Base-by-base conservation (phyloP, 1,140 invertebrate species). In the Proctacanthus coquilletti region DNA sequence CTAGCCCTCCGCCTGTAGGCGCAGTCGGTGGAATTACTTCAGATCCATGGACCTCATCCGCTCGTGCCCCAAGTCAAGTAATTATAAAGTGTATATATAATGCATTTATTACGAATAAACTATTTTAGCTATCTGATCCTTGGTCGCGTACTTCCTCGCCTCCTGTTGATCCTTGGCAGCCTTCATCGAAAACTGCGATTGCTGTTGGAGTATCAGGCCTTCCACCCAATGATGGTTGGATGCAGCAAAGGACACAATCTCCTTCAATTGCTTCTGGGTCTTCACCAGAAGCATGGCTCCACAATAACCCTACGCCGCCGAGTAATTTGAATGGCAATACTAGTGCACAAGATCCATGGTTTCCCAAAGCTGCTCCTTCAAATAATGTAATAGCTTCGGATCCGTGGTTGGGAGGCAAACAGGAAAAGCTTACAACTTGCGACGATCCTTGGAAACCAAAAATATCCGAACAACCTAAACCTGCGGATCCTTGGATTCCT, bases 21-120 rank as follows among this genome's bases (percentile, higher is more conserved):
- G 52, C 52, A 41, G 54, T 48, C 27, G 54, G 50, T 37, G 51
- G 51, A 39, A 50, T 50, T 17, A 43, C 48, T 21, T 52, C 55
- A 38, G 80, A 83, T 61, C 79, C 81, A 9, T 84, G 81, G 81
- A 75, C 73, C 17, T 65, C 77, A 47, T 72, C 78, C 2, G 63
- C 68, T 15, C 50, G 69, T 27, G 64, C 68, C 11, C 47, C 50
- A 13, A 56, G 55, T 34, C 39, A 41, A 33, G 40, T 41, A 34
- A 41, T 23, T 9, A 27, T 5, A 27, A n/a, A 8, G 2, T 8
- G 6, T 15, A 21, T 21, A 29, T 31, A 4, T 34, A 17, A 6
- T 34, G 3, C 3, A 17, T 15, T 36, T 38, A 25, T 18, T 38
- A 21, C 25, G 3, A 19, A 2, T 23, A 20, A 21, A 15, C 20